phyloP scores from a whole-genome alignment of 2,113 vertebrate genomes.

The Hydropotes inermis region DNA sequence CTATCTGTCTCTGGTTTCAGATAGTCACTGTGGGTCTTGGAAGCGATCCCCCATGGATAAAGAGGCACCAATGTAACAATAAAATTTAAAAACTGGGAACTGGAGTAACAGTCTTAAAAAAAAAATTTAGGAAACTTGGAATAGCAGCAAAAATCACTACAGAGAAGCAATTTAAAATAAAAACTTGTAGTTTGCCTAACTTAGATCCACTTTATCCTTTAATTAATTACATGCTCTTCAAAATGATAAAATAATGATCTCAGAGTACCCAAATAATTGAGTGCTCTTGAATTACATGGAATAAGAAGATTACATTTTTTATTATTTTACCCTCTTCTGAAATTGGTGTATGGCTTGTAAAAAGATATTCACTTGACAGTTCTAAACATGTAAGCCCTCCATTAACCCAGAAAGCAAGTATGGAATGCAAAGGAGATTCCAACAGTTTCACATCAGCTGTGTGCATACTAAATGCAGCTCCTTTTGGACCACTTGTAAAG shows the following conservation, averaged over 20 bases:
- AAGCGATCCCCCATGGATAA: background rate
- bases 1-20: background rate
- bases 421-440: slow-evolving; percentile 39
- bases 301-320: slow-evolving; percentile 54
- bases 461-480: background rate
- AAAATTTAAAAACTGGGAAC: background rate
- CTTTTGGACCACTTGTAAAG: background rate
- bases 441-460: background rate
- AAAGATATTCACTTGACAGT: slow-evolving; percentile 54
- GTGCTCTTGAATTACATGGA: slow-evolving; percentile 37
- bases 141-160: background rate
- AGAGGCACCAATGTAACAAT: background rate
- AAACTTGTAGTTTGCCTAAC: slow-evolving; percentile 20
- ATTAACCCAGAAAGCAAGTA: slow-evolving; percentile 67
- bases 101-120: background rate
- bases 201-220: slow-evolving; percentile 42
- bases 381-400: slow-evolving; percentile 66
- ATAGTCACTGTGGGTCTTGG: background rate
- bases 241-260: slow-evolving; percentile 67
- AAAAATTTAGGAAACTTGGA: background rate
- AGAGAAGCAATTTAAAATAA: slow-evolving; percentile 3
- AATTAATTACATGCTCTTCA: slow-evolving; percentile 54
- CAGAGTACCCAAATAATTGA: slow-evolving; percentile 45
- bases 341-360: slow-evolving; percentile 27
- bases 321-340: slow-evolving; percentile 52